A percentile compares a stretch with the other conserved stretches of the same genome.
phyloP scores from a whole-genome alignment of 2,113 vertebrate genomes.

The Amblyopsis rosae region DNA sequence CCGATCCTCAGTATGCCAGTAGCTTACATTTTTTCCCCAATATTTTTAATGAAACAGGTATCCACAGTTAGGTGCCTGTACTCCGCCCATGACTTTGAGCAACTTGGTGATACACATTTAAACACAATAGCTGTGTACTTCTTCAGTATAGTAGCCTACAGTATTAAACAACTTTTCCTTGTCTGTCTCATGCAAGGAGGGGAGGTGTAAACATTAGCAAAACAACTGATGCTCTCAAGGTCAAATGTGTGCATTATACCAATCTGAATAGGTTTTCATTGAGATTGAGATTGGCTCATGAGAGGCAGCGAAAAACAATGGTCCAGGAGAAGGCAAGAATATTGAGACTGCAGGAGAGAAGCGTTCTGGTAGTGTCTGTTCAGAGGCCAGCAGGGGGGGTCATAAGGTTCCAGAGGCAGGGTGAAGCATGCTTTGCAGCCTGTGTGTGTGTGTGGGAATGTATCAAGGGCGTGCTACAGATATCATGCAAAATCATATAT shows the following conservation, averaged over 20 bases:
- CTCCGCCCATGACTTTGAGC: not conserved
- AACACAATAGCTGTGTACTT: not conserved
- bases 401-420: constrained; percentile 46
- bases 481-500: too few species aligned
- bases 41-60: not conserved
- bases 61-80: not conserved
- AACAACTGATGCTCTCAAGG: not conserved
- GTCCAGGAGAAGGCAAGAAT: not conserved
- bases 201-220: not conserved
- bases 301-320: not conserved
- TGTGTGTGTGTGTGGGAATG: not conserved
- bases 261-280: not conserved
- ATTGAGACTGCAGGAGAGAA: not conserved
- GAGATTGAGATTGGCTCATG: not conserved
- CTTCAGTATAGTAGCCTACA: not conserved
- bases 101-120: not conserved
- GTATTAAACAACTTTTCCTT: not conserved
- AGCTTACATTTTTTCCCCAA: not conserved
- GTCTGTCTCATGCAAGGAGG: not conserved
- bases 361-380: constrained; percentile 30
- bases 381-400: constrained; percentile 65
- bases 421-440: not conserved
- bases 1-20: not conserved
- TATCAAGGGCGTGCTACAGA: not conserved
- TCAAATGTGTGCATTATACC: not conserved